Base-by-base conservation (phyloP, 2,888 invertebrate species). In the Chorisops tibialis region DNA sequence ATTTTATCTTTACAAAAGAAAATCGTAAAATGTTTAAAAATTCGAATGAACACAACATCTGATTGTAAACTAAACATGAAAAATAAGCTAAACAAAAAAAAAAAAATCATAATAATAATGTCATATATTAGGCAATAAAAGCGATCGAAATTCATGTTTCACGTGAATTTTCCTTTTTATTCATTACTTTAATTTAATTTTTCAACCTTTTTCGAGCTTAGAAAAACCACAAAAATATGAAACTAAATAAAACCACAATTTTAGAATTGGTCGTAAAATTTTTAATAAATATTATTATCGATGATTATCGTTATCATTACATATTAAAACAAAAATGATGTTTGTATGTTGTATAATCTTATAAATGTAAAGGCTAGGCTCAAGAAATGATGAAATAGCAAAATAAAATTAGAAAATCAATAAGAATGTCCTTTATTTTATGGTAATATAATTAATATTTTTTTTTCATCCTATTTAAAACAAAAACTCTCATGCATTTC, bases 1-100 rank as follows among this genome's bases (percentile, higher is more conserved):
- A 63, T 63, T 58, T 58, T 62, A 60, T 56, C 59, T 64, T 64
- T 51, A 56, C 58, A 56, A 56, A 58, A 50, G 58, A 30, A 43
- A 54, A 43, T 43, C 43, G 18, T 47, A 30, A 30, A 30, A 30
- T 30, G 30, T 30, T 30, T 5, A 12, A 16, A 41, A 41, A 41
- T 12, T 6, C 6, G n/a, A 41, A 6, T 41, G 41, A 41, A 39
- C 11, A 16, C 41, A 16, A 14, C 16, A 41, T 14, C 1, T 7
- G 12, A 30, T 7, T 7, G 5, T 30, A 9, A 30, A 30, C 16
- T 41, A 14, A 41, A 11, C 16, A 14, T 3, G 41, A 41, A 30
- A 30, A 30, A 7, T 30, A 9, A 30, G 9, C 16, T 41, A 14
- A 41, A 11, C 16, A 14, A 16, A 12, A 41, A 14, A 2, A n/a